A percentile compares a stretch with the other conserved stretches of the same genome.
Conservation (phyloP, 2,113 vertebrate species). For the Noctilio leporinus region DNA sequence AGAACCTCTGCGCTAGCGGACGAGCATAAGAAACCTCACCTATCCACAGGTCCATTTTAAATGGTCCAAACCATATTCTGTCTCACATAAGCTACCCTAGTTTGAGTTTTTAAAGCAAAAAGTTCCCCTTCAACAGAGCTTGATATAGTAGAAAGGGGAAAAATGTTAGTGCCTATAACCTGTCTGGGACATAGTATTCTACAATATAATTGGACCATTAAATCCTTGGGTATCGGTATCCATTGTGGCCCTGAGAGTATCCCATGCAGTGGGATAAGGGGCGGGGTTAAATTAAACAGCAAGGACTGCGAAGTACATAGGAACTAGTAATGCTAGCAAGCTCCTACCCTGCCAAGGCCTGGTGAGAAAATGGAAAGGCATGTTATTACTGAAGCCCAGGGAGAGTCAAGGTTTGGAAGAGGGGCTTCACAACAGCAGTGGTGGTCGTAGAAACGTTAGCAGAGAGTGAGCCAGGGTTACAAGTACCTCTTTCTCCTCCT, state of each 20-base stretch:
- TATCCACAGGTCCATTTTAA: neutral
- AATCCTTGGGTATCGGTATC: neutral
- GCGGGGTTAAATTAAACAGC: neutral
- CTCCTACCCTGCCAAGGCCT: fast-evolving
- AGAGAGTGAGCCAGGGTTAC: neutral
- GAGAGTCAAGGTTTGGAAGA: neutral
- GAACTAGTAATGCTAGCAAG: neutral
- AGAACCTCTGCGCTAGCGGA: neutral
- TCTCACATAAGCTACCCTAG: neutral
- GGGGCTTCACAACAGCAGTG: neutral
- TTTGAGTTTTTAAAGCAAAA: neutral
- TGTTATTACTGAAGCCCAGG: neutral
- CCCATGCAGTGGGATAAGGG: neutral
- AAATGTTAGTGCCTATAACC: neutral
- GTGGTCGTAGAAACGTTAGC: neutral
- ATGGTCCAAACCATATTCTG: neutral
- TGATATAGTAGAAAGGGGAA: neutral
- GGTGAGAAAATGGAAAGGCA: neutral
- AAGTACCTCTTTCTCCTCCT: neutral
- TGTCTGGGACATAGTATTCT: neutral
- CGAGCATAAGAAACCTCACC: neutral
- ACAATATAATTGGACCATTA: neutral
- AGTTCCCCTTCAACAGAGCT: neutral
- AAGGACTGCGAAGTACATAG: neutral
- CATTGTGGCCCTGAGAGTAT: neutral